Percentiles rank a stretch among this genome's conserved stretches.
phyloP scores from a whole-genome alignment of 2,113 vertebrate species.

The Harpagus bidentatus region DNA sequence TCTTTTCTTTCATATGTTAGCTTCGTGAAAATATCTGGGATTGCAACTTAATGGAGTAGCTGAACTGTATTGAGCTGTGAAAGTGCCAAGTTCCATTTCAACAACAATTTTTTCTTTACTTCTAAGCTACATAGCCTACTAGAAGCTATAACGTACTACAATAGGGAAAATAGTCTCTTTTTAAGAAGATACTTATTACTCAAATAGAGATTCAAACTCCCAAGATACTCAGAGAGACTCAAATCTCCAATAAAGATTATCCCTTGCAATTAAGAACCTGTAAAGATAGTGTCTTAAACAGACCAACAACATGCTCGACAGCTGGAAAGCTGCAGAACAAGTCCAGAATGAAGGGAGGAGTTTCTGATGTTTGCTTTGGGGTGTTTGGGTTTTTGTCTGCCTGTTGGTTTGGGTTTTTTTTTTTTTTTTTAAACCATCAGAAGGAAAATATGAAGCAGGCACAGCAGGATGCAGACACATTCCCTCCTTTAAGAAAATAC shows the following conservation, averaged over 20 bases:
- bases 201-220: background rate
- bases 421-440: background rate
- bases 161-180: background rate
- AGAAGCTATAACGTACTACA: background rate
- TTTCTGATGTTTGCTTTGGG: background rate
- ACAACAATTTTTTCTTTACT: background rate
- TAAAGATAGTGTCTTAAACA: background rate
- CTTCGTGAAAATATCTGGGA: background rate
- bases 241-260: background rate
- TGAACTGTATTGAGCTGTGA: background rate
- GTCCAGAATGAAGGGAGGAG: fast-evolving
- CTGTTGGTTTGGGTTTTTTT: background rate
- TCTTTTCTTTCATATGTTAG: background rate
- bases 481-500: background rate
- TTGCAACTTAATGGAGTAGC: background rate
- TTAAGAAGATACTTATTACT: background rate
- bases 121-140: background rate
- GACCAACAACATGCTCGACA: background rate
- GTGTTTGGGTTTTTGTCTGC: background rate
- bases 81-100: background rate
- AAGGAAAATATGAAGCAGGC: background rate
- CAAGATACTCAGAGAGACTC: background rate
- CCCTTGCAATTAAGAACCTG: background rate
- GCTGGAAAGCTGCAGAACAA: background rate
- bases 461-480: background rate